phyloP scores from a whole-genome alignment of 1,140 invertebrate species.

The Aphidius ervi region DNA sequence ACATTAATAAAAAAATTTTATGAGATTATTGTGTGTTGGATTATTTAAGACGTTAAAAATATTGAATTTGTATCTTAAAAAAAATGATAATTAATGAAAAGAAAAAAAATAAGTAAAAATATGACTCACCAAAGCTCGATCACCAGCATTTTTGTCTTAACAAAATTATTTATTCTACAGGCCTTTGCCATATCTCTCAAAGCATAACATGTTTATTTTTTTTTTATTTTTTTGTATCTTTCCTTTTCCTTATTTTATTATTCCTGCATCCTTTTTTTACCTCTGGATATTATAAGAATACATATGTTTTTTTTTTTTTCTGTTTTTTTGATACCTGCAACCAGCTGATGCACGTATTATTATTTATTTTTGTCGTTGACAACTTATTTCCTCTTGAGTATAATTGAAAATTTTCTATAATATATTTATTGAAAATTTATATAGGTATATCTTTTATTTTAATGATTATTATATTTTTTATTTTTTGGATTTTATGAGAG shows the following conservation, averaged over 20 bases:
- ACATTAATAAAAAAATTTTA: too few relatives aligned
- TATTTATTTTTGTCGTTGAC: too few relatives aligned
- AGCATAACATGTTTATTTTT: slow-evolving; percentile 52
- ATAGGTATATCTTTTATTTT: slow-evolving; percentile 8
- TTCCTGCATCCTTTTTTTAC: slow-evolving; percentile 18
- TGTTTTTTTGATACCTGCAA: background rate
- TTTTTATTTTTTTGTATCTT: slow-evolving; percentile 21
- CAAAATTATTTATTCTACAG: slow-evolving; percentile 56
- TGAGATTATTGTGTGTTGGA: too few relatives aligned
- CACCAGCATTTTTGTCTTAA: slow-evolving; percentile 55
- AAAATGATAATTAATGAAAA: too few relatives aligned
- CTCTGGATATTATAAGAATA: slow-evolving; percentile 11
- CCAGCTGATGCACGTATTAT: slow-evolving; percentile 2
- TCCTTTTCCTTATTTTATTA: slow-evolving; percentile 11
- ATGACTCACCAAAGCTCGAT: slow-evolving; percentile 48
- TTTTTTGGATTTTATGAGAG: slow-evolving; percentile 54
- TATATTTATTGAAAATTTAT: slow-evolving; percentile 1
- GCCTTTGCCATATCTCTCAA: slow-evolving; percentile 54
- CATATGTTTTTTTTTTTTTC: slow-evolving; percentile 9
- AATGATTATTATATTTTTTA: slow-evolving; percentile 36
- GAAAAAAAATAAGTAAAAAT: slow-evolving; percentile 52
- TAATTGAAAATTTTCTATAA: slow-evolving; percentile 7
- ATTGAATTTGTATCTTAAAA: background rate
- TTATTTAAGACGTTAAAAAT: background rate
- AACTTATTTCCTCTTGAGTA: slow-evolving; percentile 5